These are phyloP conservation scores for Peucedramus taeniatus DNA, from an alignment of 2,113 vertebrate species.

Conservation along the genomic window DNA sequence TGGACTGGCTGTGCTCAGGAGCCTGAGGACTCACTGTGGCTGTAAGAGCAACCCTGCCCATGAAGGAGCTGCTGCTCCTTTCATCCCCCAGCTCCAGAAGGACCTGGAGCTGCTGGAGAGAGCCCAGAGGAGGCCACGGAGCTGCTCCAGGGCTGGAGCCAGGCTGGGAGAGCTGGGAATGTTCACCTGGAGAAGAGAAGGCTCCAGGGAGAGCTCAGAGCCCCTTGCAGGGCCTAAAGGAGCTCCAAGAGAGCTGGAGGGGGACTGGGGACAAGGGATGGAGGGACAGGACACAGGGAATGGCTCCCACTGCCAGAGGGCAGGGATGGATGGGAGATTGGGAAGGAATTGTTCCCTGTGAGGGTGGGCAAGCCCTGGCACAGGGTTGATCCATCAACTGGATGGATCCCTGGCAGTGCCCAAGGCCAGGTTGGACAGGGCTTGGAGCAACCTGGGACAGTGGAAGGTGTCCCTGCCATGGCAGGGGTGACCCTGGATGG, in stretches of 20 bases:
- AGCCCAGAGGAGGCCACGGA: rapidly evolving
- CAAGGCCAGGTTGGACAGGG: rapidly evolving
- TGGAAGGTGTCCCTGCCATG: not conserved
- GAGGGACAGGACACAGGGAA: not conserved
- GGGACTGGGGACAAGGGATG: not conserved
- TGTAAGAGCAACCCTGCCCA: not conserved
- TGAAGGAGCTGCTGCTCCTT: rapidly evolving
- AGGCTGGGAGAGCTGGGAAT: not conserved
- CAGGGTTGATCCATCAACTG: too few relatives aligned
- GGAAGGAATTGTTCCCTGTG: rapidly evolving
- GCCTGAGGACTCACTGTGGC: not conserved
- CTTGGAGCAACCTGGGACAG: rapidly evolving
- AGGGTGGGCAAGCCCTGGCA: rapidly evolving
- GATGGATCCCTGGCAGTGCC: not conserved
- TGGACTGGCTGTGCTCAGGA: not conserved
- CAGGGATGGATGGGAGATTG: rapidly evolving
- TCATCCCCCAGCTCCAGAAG: not conserved
- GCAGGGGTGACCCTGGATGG: not conserved
- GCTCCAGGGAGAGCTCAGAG: not conserved
- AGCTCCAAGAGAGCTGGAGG: not conserved
- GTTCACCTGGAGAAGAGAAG: not conserved
- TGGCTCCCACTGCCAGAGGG: not conserved
- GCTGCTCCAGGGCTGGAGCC: not conserved
- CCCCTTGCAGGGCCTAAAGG: rapidly evolving
- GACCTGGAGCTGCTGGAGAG: rapidly evolving